Base-by-base conservation (phyloP, 30 jellyfish, hydroid and myxozoan genomes). In the Mastigias papua region DNA sequence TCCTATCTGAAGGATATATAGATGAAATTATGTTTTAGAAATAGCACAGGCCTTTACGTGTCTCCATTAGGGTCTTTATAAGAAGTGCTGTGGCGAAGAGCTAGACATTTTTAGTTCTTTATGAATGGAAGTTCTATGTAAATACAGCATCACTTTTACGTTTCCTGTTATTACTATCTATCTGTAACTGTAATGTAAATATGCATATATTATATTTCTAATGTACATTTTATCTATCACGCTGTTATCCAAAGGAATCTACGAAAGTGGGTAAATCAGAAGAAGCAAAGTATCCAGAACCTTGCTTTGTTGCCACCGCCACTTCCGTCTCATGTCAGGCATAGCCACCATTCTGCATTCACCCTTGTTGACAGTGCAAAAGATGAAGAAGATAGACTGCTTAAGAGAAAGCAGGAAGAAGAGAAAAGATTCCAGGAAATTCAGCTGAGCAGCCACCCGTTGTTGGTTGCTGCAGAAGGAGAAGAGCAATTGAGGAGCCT, bases 211-310 rank as follows among this genome's bases (percentile, higher is more conserved):
- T n/a, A n/a, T n/a, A n/a, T n/a, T 42, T 4, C 7, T 0, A 42
- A 42, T 42, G 54, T 15, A 42, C 13, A 15, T 42, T 42, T 42
- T 8, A 8, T 42, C 13, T 4, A 8, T 15, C 54, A 8, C 13
- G 7, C 13, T 4, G 7, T 42, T 42, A 42, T 42, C 54, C 54
- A 42, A 42, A 42, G 54, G 54, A 42, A 50, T 25, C 78, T 89
- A 54, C 87, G 97, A 15, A 78, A 80, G 28, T 89, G 97, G 97
- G 83, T 78, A 15, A 51, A 32, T 21, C 88, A 54, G 23, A 76
- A 57, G 58, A 76, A 64, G 70, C 87, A 66, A 19, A 34, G 27
- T 30, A 34, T 76, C 4, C 83, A 34, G 30, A 66, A 42, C 6
- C 22, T 42, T 23, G 76, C 68, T 3, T n/a, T 69, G 42, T 48